These are phyloP conservation scores for Pseudomyrmex dendroicus DNA, from an alignment of 1,140 invertebrate species.

Conservation along the genomic window DNA sequence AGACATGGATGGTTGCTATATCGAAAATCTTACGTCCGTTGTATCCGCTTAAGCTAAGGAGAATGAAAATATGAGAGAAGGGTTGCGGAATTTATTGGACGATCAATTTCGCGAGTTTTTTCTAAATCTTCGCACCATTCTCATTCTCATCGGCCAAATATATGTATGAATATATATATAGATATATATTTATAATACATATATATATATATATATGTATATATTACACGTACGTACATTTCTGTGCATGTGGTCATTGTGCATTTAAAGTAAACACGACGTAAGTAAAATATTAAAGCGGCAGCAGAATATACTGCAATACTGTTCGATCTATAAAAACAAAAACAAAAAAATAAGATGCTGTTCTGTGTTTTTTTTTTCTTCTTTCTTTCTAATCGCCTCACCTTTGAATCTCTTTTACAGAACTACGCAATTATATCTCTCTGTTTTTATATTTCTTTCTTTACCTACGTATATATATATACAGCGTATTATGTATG, in stretches of 20 bases:
- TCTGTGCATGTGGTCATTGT: slow-evolving; percentile 74
- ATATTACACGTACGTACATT: slow-evolving; percentile 46
- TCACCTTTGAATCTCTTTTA: slow-evolving; percentile 13
- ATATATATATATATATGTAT: slow-evolving; percentile 18
- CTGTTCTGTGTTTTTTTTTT: slow-evolving; percentile 40
- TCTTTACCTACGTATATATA: slow-evolving; percentile 69
- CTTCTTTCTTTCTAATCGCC: slow-evolving; percentile 38
- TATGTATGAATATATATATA: slow-evolving; percentile 54
- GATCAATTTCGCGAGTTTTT: background rate
- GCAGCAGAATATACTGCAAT: slow-evolving; percentile 73
- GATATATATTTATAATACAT: background rate
- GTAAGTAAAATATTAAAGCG: slow-evolving; percentile 76
- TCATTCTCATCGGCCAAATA: slow-evolving; percentile 45
- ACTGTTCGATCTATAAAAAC: slow-evolving; percentile 66
- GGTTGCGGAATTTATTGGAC: too few species aligned
- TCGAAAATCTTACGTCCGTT: background rate
- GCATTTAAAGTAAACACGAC: slow-evolving; percentile 74
- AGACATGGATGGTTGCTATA: background rate
- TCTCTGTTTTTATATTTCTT: slow-evolving; percentile 10
- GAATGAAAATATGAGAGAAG: background rate
- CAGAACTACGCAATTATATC: background rate
- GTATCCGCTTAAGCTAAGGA: slow-evolving; percentile 17
- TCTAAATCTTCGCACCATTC: slow-evolving; percentile 22
- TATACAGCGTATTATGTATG: slow-evolving; percentile 74
- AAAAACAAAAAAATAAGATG: slow-evolving; percentile 36